Percentiles rank a stretch among this genome's conserved stretches.
Conservation (phyloP, 2,113 vertebrate genomes). For the Archocentrus centrarchus region DNA sequence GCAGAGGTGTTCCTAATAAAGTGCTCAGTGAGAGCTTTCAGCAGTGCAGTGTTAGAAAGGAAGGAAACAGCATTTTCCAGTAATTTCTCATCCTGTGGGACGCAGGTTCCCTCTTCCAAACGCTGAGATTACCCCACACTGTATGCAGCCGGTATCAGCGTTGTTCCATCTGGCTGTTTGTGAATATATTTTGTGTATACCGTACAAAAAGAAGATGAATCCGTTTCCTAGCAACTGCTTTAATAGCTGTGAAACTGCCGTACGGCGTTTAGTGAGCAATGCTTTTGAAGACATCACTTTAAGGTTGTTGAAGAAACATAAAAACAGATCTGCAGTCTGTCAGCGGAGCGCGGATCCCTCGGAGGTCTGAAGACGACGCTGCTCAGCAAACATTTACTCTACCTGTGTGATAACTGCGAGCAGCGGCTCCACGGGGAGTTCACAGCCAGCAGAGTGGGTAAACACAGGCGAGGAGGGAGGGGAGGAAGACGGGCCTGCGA, state of each 20-base stretch:
- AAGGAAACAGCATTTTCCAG: neutral
- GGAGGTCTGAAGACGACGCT: slow-evolving; percentile 25
- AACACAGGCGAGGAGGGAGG: neutral
- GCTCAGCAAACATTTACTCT: slow-evolving; percentile 54
- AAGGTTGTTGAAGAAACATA: slow-evolving; percentile 44
- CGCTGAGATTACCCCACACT: slow-evolving; percentile 11
- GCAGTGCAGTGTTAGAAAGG: neutral
- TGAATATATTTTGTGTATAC: slow-evolving; percentile 35
- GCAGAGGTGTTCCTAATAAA: slow-evolving; percentile 1
- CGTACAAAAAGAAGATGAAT: slow-evolving; percentile 30
- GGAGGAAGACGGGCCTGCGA: neutral
- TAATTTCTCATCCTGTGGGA: slow-evolving; percentile 9
- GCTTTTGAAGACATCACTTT: slow-evolving; percentile 48
- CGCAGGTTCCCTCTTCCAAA: neutral
- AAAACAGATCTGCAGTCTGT: slow-evolving; percentile 42
- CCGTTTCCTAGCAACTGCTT: slow-evolving; percentile 68
- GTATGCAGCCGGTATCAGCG: neutral
- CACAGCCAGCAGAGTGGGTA: slow-evolving; percentile 2
- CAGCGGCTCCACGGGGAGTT: neutral
- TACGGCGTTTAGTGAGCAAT: slow-evolving; percentile 30
- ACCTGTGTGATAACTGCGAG: slow-evolving; percentile 27
- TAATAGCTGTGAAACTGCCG: slow-evolving; percentile 36
- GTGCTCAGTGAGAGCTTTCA: neutral
- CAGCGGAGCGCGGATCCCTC: slow-evolving; percentile 25
- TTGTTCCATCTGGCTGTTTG: slow-evolving; percentile 20